Percentiles rank a stretch among this genome's conserved stretches.
These are phyloP conservation scores for Dusona sp. DNA, from an alignment of 2,888 invertebrate genomes.

Conservation along the genomic window DNA sequence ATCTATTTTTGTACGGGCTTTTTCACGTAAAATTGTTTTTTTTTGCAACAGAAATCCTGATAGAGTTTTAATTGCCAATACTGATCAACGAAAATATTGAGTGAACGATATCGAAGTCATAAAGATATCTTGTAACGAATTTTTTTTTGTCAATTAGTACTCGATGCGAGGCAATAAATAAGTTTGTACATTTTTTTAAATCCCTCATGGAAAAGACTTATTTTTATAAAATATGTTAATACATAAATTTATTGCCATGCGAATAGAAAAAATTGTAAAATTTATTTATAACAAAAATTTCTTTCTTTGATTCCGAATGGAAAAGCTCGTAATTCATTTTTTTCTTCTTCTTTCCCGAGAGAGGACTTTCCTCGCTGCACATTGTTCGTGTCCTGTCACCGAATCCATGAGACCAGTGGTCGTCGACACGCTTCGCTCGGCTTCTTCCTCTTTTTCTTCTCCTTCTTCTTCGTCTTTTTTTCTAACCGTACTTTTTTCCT, in stretches of 20 bases:
- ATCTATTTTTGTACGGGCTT: not conserved
- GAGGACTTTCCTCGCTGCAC: conserved; percentile 41
- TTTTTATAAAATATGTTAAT: not conserved
- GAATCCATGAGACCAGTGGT: conserved; percentile 50
- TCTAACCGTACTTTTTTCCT: not conserved
- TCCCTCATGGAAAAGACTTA: not conserved
- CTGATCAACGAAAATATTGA: not conserved
- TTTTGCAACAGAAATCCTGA: not conserved
- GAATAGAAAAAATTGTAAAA: not conserved
- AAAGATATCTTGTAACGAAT: not conserved
- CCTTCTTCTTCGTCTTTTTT: conserved; percentile 1
- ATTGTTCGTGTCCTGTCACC: conserved; percentile 63
- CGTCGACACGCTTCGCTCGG: conserved; percentile 58
- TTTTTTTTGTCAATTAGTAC: not conserved
- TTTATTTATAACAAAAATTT: not conserved
- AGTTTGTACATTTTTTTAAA: no score
- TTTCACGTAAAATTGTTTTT: not conserved
- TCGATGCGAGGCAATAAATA: not conserved
- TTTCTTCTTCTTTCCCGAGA: not conserved
- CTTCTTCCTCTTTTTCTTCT: conserved; percentile 2
- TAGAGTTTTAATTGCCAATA: not conserved
- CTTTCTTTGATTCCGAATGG: not conserved
- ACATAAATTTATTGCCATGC: not conserved
- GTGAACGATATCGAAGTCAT: not conserved
- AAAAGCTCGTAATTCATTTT: not conserved